phyloP scores from a whole-genome alignment of 2,797 vertebrate species.

The Danionella dracula region DNA sequence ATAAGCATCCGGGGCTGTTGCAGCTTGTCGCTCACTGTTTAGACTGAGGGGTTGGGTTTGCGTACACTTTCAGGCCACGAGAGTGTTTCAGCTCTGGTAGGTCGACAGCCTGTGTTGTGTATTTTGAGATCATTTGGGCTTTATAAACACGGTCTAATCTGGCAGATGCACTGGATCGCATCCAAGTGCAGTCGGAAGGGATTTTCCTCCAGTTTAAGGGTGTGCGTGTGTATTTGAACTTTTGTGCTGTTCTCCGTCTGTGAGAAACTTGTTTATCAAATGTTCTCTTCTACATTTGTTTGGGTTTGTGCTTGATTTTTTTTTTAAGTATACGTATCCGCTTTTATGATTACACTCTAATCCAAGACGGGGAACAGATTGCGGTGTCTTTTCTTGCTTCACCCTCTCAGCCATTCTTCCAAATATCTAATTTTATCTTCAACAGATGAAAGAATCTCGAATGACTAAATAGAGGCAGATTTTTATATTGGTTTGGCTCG shows the following conservation, averaged over 20 bases:
- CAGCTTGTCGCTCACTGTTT: conserved; percentile 44
- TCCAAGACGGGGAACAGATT: not conserved
- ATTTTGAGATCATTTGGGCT: conserved; percentile 56
- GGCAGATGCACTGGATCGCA: conserved; percentile 50
- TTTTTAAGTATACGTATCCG: not conserved
- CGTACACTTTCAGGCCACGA: conserved; percentile 47
- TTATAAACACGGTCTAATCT: conserved; percentile 58
- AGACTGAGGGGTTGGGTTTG: conserved; percentile 45
- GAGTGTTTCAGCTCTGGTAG: conserved; percentile 53
- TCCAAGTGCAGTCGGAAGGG: conserved; percentile 32
- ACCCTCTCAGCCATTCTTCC: too few relatives aligned
- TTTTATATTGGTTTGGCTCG: too few relatives aligned
- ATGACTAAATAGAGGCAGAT: too few relatives aligned
- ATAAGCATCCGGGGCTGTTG: conserved; percentile 4
- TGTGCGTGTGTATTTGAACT: conserved; percentile 24
- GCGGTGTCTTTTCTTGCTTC: not conserved
- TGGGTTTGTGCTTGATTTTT: not conserved
- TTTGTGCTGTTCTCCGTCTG: conserved; percentile 5
- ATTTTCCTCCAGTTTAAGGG: conserved; percentile 26
- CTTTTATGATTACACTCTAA: not conserved
- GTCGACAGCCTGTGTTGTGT: conserved; percentile 56
- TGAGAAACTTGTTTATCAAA: not conserved
- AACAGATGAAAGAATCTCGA: too few relatives aligned
- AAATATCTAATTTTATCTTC: too few relatives aligned
- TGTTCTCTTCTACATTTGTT: conserved; percentile 2